Conservation (phyloP, 2,888 invertebrate species). For the Drosophila demipolita region DNA sequence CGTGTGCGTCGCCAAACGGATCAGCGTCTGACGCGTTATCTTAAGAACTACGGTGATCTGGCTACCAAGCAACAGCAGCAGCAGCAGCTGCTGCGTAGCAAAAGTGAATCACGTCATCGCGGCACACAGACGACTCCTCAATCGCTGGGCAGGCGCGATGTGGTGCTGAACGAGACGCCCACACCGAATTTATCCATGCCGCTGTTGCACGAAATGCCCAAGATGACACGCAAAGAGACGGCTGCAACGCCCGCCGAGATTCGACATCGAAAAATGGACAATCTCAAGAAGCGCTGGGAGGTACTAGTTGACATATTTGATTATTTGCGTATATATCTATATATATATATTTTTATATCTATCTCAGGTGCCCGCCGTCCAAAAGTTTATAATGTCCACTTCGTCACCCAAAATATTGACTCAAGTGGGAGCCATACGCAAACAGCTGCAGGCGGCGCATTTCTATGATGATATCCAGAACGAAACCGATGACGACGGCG, state of each 20-base stretch:
- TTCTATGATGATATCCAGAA: constrained; percentile 75
- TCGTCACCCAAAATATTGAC: constrained; percentile 87
- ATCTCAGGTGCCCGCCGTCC: constrained; percentile 88
- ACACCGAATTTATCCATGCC: constrained; percentile 87
- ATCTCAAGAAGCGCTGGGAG: constrained; percentile 86
- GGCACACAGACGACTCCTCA: constrained; percentile 82
- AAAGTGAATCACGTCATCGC: constrained; percentile 75
- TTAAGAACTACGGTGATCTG: constrained; percentile 83
- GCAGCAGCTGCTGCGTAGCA: constrained; percentile 49
- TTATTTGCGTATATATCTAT: not conserved
- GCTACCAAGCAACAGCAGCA: constrained; percentile 51
- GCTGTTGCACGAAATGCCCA: constrained; percentile 87
- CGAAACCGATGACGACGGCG: constrained; percentile 25
- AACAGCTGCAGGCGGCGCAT: constrained; percentile 89
- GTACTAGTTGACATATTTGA: constrained; percentile 65
- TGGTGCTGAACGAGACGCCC: constrained; percentile 72
- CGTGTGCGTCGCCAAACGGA: constrained; percentile 79
- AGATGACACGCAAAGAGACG: constrained; percentile 81
- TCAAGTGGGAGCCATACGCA: constrained; percentile 89
- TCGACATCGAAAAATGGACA: constrained; percentile 69
- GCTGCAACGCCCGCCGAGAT: constrained; percentile 26
- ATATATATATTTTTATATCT: not conserved
- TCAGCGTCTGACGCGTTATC: constrained; percentile 78
- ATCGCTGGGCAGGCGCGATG: constrained; percentile 72
- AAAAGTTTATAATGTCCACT: constrained; percentile 83